Evolutionary conservation across 2,888 invertebrate species (phyloP), one percentile per base, ranked within the genome.

Genomic region (Melinaea marsaeus): DNA sequence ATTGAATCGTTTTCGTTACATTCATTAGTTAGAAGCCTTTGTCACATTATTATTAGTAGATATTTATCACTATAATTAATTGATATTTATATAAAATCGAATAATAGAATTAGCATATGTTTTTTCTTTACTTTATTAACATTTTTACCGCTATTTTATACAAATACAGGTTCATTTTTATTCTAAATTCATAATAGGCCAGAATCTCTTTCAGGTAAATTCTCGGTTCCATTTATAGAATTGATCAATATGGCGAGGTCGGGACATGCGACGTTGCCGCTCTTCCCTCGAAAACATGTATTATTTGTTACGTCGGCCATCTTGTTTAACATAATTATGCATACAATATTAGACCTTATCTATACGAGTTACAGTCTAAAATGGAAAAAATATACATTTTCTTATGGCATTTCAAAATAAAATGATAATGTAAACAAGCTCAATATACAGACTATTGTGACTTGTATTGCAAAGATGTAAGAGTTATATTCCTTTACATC

Each of bases 211-310:
- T 42, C 77, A 80, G 75, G 74, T 77, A 73, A 66, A 70, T 42
- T 9, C 71, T 65, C 48, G 60, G 55, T 67, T 76, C 79, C 83
- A 78, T 80, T 78, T 81, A 81, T 82, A 84, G 83, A 75, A 75
- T 75, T 79, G 80, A 85, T 85, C 86, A 79, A 85, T 85, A 84
- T 75, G 64, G 64, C 51, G 58, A 51, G n/a, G 61, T 45, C 72
- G 71, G 64, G 59, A 65, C 46, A 66, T 61, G 84, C 83, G 76
- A 74, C 79, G 84, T 84, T 84, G 84, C 84, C 84, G 79, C 70
- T 77, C 81, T 77, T 78, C 66, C 74, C 34, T 77, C 68, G 72
- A 80, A 79, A 81, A 84, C 81, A 83, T 69, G 67, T 64, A 71
- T 71, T 71, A 71, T 64, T 66, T 70, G 51, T 51, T 51, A 51